These are phyloP conservation scores for Cyprinodon variegatus DNA, from an alignment of 2,113 vertebrate species.

Conservation along the genomic window DNA sequence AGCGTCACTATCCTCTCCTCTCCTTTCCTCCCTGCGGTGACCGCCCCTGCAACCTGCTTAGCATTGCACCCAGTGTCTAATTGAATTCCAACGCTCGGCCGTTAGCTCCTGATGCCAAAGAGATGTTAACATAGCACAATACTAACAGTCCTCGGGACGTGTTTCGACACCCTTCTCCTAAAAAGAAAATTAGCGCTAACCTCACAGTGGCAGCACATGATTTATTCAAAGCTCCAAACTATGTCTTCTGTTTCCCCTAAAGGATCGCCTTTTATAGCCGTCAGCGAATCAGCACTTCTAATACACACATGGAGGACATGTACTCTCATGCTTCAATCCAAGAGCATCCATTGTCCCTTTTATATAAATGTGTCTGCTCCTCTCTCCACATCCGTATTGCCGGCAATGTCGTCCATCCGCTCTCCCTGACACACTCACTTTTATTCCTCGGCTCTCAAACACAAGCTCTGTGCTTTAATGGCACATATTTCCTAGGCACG, in stretches of 20 bases:
- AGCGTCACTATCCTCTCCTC: conserved; percentile 31
- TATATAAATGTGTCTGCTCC: conserved; percentile 69
- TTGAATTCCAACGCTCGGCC: conserved; percentile 67
- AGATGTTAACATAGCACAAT: conserved; percentile 76
- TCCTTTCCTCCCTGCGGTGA: conserved; percentile 47
- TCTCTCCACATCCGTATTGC: conserved; percentile 69
- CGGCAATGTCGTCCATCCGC: conserved; percentile 87
- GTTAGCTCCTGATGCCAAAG: conserved; percentile 62
- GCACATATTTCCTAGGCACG: conserved; percentile 87
- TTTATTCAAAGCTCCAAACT: conserved; percentile 76
- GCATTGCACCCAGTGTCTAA: conserved; percentile 75
- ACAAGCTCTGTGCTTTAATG: conserved; percentile 96
- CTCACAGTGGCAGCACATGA: conserved; percentile 65
- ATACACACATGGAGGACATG: conserved; percentile 52
- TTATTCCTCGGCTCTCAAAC: conserved; percentile 89
- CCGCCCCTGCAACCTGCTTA: conserved; percentile 72
- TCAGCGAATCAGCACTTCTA: conserved; percentile 71
- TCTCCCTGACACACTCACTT: conserved; percentile 90
- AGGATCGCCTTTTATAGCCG: conserved; percentile 71
- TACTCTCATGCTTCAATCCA: conserved; percentile 36
- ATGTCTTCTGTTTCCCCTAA: conserved; percentile 68
- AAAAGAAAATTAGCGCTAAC: conserved; percentile 70
- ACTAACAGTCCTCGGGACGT: conserved; percentile 71
- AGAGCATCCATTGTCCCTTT: conserved; percentile 60
- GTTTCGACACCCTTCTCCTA: conserved; percentile 61